These are phyloP conservation scores for Tamandua tetradactyla DNA, from an alignment of 2,797 vertebrate genomes.

Conservation along the genomic window DNA sequence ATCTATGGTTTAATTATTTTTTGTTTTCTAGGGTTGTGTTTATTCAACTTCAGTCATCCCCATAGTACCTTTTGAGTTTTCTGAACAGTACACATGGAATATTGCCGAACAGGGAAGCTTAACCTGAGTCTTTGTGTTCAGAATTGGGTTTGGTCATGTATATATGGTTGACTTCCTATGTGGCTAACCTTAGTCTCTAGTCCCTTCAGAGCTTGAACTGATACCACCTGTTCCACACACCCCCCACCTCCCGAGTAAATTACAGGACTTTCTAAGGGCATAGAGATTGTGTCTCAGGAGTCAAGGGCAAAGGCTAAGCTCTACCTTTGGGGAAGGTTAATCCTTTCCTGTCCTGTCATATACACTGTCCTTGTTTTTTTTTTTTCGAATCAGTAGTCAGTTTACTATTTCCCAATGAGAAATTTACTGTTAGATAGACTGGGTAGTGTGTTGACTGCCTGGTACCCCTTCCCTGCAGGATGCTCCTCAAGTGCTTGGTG, in stretches of 20 bases:
- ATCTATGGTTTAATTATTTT: neutral
- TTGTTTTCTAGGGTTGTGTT: neutral
- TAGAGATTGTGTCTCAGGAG: neutral
- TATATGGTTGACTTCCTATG: neutral
- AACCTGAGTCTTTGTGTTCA: no score
- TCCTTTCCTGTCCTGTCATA: neutral
- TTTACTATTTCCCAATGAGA: neutral
- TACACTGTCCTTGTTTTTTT: neutral
- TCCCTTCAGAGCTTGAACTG: neutral
- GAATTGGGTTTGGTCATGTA: neutral
- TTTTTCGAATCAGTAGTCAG: neutral
- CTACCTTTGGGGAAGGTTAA: constrained; percentile 15
- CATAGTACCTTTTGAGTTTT: neutral
- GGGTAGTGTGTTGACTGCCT: neutral
- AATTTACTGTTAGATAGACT: neutral
- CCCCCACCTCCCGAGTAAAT: neutral
- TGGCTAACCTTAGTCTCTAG: neutral
- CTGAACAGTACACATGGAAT: no score
- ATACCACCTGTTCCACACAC: neutral
- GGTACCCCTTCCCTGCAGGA: neutral
- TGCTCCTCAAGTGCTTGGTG: neutral
- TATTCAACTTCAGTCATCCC: neutral
- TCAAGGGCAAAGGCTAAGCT: neutral
- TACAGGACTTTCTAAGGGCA: neutral
- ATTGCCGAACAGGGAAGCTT: neutral